Conservation (phyloP, 2,113 vertebrate species). For the Erinaceus europaeus region DNA sequence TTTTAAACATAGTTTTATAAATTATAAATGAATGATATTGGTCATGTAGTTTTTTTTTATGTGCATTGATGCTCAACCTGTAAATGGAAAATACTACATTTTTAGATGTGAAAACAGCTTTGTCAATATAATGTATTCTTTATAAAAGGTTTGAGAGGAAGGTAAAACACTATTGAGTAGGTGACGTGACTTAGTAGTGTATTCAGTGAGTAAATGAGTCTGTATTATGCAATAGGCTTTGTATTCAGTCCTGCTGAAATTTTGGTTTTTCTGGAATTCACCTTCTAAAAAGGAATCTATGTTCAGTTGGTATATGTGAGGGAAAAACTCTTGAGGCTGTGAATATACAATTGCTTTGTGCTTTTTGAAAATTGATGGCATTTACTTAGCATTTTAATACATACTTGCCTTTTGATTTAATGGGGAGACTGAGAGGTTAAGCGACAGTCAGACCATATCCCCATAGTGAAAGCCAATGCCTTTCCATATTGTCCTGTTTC, state of each 20-base stretch:
- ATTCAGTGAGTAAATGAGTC: neutral
- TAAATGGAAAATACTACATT: neutral
- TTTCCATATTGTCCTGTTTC: neutral
- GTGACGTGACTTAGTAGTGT: no score
- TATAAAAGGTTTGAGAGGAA: no score
- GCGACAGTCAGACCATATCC: neutral
- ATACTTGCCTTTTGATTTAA: conserved; percentile 25
- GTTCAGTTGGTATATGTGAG: neutral
- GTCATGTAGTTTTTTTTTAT: neutral
- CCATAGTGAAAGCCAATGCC: neutral
- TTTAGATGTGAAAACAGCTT: neutral
- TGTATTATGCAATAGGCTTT: neutral
- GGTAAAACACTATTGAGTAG: no score
- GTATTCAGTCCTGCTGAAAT: neutral
- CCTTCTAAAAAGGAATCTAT: neutral
- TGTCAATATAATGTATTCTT: no score
- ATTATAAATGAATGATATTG: conserved; percentile 4
- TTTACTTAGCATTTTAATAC: conserved; percentile 12
- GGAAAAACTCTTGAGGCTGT: neutral
- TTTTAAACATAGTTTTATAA: neutral
- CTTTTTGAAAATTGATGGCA: neutral
- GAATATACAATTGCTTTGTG: neutral
- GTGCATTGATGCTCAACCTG: neutral
- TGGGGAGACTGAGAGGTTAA: neutral
- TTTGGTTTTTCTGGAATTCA: neutral